phyloP scores from a whole-genome alignment of 2,888 invertebrate genomes.

The Cerastis leucographa region DNA sequence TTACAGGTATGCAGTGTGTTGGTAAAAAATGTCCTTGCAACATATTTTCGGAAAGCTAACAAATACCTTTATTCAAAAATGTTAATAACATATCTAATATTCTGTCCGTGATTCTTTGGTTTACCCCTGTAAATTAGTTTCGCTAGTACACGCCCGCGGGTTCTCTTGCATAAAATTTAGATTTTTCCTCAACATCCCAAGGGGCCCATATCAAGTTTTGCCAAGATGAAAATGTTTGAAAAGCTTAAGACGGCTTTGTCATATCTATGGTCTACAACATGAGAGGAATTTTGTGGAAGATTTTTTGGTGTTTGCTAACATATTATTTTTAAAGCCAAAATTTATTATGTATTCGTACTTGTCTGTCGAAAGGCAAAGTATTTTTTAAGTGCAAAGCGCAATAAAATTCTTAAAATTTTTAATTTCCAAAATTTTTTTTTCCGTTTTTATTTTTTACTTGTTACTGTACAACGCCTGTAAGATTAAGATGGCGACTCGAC shows the following conservation, averaged over 20 bases:
- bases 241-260: slow-evolving; percentile 47
- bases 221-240: slow-evolving; percentile 54
- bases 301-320: not conserved
- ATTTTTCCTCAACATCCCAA: slow-evolving; percentile 39
- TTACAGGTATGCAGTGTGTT: not conserved
- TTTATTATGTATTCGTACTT: not conserved
- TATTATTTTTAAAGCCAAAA: not conserved
- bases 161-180: slow-evolving; percentile 58
- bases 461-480: too few relatives aligned
- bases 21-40: not conserved
- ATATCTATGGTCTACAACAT: slow-evolving; percentile 12
- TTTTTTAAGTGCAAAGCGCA: not conserved
- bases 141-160: slow-evolving; percentile 37
- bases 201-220: slow-evolving; percentile 55
- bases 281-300: not conserved
- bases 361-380: not conserved
- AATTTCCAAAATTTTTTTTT: too few relatives aligned
- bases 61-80: slow-evolving; percentile 13
- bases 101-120: slow-evolving; percentile 22
- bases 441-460: too few relatives aligned
- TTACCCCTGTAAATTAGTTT: slow-evolving; percentile 44
- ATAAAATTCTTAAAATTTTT: not conserved
- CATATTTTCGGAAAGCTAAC: not conserved
- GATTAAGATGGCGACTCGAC: too few relatives aligned
- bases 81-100: slow-evolving; percentile 32